A percentile compares a stretch with the other conserved stretches of the same genome.
These are phyloP conservation scores for Siniperca obscura DNA, from an alignment of 2,797 vertebrate genomes.

Conservation along the genomic window DNA sequence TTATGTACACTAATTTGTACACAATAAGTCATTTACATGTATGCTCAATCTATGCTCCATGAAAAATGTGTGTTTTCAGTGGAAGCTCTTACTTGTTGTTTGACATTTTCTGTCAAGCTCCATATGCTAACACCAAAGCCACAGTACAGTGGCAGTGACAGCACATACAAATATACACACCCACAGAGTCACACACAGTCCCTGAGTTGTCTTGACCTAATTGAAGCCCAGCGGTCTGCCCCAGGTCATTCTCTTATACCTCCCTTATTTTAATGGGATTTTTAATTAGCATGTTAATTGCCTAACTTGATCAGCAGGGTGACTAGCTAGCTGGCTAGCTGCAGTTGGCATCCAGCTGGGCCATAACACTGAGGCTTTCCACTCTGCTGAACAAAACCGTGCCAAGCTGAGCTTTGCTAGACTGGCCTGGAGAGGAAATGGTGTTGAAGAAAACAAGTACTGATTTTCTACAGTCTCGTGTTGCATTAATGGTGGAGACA, in stretches of 20 bases:
- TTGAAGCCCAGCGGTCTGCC: slow-evolving; percentile 83
- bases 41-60: neutral
- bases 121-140: slow-evolving; percentile 37
- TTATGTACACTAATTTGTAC: neutral
- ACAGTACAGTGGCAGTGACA: slow-evolving; percentile 42
- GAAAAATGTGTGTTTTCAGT: slow-evolving; percentile 18
- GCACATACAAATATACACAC: slow-evolving; percentile 13
- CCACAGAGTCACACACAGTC: slow-evolving; percentile 41
- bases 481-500: slow-evolving; percentile 43
- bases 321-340: slow-evolving; percentile 77
- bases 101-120: slow-evolving; percentile 49
- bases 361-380: slow-evolving; percentile 69
- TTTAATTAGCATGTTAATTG: slow-evolving; percentile 90
- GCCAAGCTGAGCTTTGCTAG: slow-evolving; percentile 49
- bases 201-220: slow-evolving; percentile 82
- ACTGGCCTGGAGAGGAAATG: slow-evolving; percentile 69
- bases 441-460: slow-evolving; percentile 32
- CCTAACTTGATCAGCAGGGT: slow-evolving; percentile 83
- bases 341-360: slow-evolving; percentile 75
- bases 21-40: neutral
- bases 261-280: slow-evolving; percentile 87
- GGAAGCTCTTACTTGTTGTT: slow-evolving; percentile 25
- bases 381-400: slow-evolving; percentile 63
- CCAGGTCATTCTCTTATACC: slow-evolving; percentile 81
- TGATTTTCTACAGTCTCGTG: slow-evolving; percentile 36